Evolutionary conservation across 1,140 invertebrate species (phyloP).

Genomic region (Caenorhabditis remanei): DNA sequence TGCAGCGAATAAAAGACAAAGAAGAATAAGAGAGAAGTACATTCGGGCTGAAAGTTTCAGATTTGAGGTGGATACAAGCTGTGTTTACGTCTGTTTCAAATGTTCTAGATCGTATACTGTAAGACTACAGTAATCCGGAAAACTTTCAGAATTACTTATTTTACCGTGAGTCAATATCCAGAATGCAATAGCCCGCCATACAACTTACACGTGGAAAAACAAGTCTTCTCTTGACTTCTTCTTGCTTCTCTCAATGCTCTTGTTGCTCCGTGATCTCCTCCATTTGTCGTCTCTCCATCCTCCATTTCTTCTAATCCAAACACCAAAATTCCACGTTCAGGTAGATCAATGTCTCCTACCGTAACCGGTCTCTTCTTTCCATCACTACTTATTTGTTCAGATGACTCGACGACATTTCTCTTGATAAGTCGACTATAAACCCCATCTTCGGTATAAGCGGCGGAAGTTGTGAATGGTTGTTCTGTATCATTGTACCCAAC

Average conservation of each 20-base stretch:
- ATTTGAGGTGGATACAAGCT: not conserved
- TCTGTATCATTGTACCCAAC: slow-evolving; percentile 44
- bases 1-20: slow-evolving; percentile 9
- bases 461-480: slow-evolving; percentile 43
- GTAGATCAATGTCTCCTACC: slow-evolving; percentile 67
- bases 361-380: slow-evolving; percentile 28
- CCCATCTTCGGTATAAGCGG: slow-evolving; percentile 37
- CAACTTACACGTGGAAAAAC: slow-evolving; percentile 24
- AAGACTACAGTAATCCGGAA: too few species aligned
- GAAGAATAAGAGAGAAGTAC: slow-evolving; percentile 13
- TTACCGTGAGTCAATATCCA: too few species aligned
- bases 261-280: slow-evolving; percentile 45
- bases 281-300: slow-evolving; percentile 15
- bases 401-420: slow-evolving; percentile 47
- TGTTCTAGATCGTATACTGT: not conserved
- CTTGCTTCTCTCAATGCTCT: slow-evolving; percentile 7
- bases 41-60: slow-evolving; percentile 1
- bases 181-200: too few species aligned
- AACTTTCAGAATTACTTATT: too few species aligned
- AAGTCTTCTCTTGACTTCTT: slow-evolving; percentile 30
- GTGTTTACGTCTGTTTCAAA: not conserved
- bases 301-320: slow-evolving; percentile 66
- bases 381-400: not conserved
- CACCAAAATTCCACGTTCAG: slow-evolving; percentile 64
- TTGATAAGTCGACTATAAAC: slow-evolving; percentile 54